A percentile compares a stretch with the other conserved stretches of the same genome.
phyloP scores from a whole-genome alignment of 2,888 invertebrate species.

The Cremastinae sp. region DNA sequence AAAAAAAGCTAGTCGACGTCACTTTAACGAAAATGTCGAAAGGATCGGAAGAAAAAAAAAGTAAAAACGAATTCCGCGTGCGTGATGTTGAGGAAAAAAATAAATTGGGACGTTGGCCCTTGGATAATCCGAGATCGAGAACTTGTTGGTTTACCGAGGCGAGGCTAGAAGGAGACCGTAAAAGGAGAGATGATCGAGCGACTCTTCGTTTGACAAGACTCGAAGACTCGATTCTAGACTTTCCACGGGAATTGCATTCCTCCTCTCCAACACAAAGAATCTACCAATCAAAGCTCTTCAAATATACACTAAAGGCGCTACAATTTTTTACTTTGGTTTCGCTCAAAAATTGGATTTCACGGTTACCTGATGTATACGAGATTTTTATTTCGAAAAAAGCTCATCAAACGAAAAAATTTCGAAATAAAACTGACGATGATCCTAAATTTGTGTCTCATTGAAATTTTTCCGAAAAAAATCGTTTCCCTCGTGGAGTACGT shows the following conservation, averaged over 20 bases:
- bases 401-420: too few relatives aligned
- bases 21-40: conserved; percentile 44
- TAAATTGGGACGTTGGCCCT: conserved; percentile 13
- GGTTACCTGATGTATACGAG: too few relatives aligned
- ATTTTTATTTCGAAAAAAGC: too few relatives aligned
- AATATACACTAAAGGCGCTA: too few relatives aligned
- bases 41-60: conserved; percentile 5
- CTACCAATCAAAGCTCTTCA: neutral
- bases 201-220: neutral
- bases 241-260: neutral
- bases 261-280: neutral
- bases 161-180: neutral
- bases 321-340: too few relatives aligned
- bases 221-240: neutral
- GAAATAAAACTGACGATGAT: too few relatives aligned
- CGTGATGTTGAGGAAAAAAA: neutral
- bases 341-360: too few relatives aligned
- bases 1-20: conserved; percentile 5
- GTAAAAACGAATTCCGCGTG: conserved; percentile 16
- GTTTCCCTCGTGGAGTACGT: neutral
- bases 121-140: conserved; percentile 23
- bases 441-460: too few relatives aligned
- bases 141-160: neutral
- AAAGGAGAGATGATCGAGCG: neutral
- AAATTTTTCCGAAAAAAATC: too few relatives aligned